Base-by-base conservation (phyloP, 2,113 vertebrate genomes). In the Brachypteracias leptosomus region DNA sequence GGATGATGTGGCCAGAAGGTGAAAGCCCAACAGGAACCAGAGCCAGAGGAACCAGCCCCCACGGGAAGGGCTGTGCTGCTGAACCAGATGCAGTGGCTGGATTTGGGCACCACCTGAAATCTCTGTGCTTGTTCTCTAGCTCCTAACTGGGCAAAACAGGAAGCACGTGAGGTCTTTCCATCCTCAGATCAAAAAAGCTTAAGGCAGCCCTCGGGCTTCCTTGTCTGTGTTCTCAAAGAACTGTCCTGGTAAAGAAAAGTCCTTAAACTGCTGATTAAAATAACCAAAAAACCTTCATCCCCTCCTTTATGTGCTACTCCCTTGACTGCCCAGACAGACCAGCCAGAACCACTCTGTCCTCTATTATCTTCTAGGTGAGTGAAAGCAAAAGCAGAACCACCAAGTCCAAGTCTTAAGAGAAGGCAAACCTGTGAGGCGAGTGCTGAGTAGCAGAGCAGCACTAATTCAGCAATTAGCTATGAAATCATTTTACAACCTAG, bases 321-420 rank as follows among this genome's bases (percentile, higher is more conserved):
- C 88, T 92, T 8, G 0, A 36, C 72, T 86, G 38, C 25, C 78
- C 19, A 13, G 65, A 74, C 40, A 3, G 81, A 29, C 31, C 16
- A 72, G n/a, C 28, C 77, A 66, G 61, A 65, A 47, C 11, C 51
- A 5, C 79, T 74, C 10, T 26, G 67, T 9, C 89, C 42, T 21
- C 61, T 51, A 33, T 59, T 40, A 71, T 4, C 57, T 81, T 55
- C 75, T 28, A 16, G 21, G 3, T 42, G 42, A 80, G 66, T 25
- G 88, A 94, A 91, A 96, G 88, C 73, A 80, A 90, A 86, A 93
- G 91, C 3, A 58, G 29, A 95, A 71, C 14, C 31, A 49, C 51
- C 55, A 16, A 46, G 51, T 67, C 59, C 17, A 46, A n/a, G 33
- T 21, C 83, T 42, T 28, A 42, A 91, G 47, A 47, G 82, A 44